Conservation (phyloP, 2,888 invertebrate genomes). For the Cybosia mesomella region DNA sequence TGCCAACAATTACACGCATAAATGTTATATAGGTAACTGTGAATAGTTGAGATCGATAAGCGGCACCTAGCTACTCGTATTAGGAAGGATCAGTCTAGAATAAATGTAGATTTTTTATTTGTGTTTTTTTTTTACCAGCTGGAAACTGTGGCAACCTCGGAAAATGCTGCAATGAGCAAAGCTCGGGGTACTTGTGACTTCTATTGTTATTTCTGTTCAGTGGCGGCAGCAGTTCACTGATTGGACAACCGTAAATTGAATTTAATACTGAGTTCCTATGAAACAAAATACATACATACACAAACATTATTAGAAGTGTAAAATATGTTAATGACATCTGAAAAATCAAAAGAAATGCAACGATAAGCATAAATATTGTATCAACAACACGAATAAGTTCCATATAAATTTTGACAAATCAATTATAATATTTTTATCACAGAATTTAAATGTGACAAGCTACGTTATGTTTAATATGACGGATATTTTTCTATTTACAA, state of each 20-base stretch:
- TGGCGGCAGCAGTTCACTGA: too few relatives aligned
- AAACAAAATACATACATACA: background rate
- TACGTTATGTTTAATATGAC: background rate
- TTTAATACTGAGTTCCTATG: background rate
- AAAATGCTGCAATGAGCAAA: too few relatives aligned
- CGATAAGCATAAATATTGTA: constrained; percentile 15
- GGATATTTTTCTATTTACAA: constrained; percentile 11
- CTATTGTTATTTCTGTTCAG: too few relatives aligned
- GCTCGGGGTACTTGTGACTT: too few relatives aligned
- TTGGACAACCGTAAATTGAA: too few relatives aligned
- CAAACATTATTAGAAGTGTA: background rate
- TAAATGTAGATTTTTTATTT: too few relatives aligned
- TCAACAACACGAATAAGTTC: constrained; percentile 15
- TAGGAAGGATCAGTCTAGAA: background rate
- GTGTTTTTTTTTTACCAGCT: too few relatives aligned
- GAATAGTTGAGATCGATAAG: too few relatives aligned
- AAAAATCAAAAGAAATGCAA: constrained; percentile 27
- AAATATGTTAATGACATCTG: background rate
- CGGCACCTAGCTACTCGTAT: too few relatives aligned
- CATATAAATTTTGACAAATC: constrained; percentile 14
- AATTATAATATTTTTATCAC: constrained; percentile 14
- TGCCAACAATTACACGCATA: too few relatives aligned
- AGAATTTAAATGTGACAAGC: constrained; percentile 16
- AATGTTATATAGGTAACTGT: too few relatives aligned
- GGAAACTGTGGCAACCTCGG: too few relatives aligned